A percentile compares a stretch with the other conserved stretches of the same genome.
phyloP scores from a whole-genome alignment of 2,797 vertebrate species.

The Meriones psammophilus region DNA sequence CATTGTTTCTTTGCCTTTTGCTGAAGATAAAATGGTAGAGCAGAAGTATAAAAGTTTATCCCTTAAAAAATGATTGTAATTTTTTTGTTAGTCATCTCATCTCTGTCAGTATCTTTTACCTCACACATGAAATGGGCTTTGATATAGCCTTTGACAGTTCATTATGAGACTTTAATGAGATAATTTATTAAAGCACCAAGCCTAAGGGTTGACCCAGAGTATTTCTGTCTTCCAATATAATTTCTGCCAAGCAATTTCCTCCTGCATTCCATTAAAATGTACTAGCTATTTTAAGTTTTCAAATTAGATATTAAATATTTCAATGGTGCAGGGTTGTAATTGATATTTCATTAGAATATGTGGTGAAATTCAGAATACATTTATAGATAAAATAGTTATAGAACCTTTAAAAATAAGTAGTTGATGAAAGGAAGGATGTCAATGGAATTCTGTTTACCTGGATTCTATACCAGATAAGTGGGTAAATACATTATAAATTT shows the following conservation, averaged over 20 bases:
- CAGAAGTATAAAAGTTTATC: not conserved
- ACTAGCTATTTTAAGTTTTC: constrained; percentile 53
- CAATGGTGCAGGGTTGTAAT: constrained; percentile 32
- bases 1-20: not conserved
- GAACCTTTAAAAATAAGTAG: constrained; percentile 24
- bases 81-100: not conserved
- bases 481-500: constrained; percentile 34
- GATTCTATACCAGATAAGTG: not conserved
- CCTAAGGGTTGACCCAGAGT: constrained; percentile 42
- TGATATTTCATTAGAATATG: constrained; percentile 56
- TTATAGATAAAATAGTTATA: constrained; percentile 20
- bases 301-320: constrained; percentile 70
- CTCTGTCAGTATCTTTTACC: not conserved
- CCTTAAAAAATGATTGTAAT: not conserved
- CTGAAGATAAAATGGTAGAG: not conserved
- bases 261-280: constrained; percentile 67
- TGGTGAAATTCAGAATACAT: constrained; percentile 20
- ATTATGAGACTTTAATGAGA: constrained; percentile 50
- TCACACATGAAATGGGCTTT: constrained; percentile 45
- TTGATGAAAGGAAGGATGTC: not conserved
- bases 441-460: not conserved
- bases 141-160: constrained; percentile 58
- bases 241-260: constrained; percentile 56
- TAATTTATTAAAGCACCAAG: constrained; percentile 61
- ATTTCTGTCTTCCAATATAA: constrained; percentile 69